Conservation (phyloP, 2,113 vertebrate species). For the Labeo catla region DNA sequence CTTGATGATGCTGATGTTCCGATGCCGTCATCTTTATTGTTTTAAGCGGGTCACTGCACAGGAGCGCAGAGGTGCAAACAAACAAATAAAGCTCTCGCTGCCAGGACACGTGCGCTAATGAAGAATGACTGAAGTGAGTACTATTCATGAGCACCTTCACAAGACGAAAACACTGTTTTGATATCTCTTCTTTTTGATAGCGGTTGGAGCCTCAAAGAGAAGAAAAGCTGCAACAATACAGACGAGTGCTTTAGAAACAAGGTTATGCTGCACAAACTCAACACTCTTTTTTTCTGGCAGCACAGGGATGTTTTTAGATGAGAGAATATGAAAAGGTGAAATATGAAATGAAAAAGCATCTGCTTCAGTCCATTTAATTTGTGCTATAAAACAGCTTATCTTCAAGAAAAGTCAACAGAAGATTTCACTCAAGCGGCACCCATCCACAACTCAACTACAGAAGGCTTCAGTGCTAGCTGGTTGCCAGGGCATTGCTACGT, state of each 20-base stretch:
- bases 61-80: neutral
- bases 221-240: conserved; percentile 65
- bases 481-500: neutral
- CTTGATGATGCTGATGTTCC: conserved; percentile 16
- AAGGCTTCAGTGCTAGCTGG: neutral
- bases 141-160: conserved; percentile 4
- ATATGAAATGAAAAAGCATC: neutral
- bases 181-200: neutral
- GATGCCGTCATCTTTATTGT: neutral
- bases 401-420: neutral
- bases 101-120: neutral
- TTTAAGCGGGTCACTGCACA: neutral
- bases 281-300: neutral
- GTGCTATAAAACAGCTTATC: neutral
- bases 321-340: neutral
- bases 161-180: conserved; percentile 13
- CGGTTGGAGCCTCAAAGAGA: conserved; percentile 58
- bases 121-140: conserved; percentile 5
- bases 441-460: neutral
- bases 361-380: conserved; percentile 11
- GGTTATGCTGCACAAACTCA: conserved; percentile 29
- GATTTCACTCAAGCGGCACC: neutral
- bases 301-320: conserved; percentile 11
- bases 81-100: neutral
- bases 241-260: conserved; percentile 55